A percentile compares a stretch with the other conserved stretches of the same genome.
These are phyloP conservation scores for Erithacus rubecula DNA, from an alignment of 2,797 vertebrate species.

Conservation along the genomic window DNA sequence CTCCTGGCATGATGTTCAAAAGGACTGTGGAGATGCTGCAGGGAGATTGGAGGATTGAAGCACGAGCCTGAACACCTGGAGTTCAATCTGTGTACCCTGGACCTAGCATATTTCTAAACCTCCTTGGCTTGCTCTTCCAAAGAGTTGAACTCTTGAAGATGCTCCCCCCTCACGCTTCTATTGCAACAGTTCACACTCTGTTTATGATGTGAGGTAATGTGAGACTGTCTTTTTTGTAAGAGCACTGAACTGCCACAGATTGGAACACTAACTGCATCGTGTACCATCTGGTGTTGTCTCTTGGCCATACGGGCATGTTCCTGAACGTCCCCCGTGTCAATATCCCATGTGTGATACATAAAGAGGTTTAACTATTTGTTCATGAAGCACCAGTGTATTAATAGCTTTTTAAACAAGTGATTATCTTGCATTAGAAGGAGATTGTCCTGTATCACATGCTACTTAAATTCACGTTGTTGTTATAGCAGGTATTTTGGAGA, in stretches of 20 bases:
- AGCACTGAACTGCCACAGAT: background rate
- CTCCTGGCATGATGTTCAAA: background rate
- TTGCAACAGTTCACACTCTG: background rate
- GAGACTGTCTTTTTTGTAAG: background rate
- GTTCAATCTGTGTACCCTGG: background rate
- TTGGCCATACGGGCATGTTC: background rate
- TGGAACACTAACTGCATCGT: background rate
- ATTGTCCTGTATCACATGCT: background rate
- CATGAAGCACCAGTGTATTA: background rate
- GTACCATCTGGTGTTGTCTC: slow-evolving; percentile 7
- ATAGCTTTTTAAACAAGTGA: background rate
- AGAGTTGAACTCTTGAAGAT: background rate
- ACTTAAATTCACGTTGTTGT: background rate
- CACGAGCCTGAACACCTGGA: background rate
- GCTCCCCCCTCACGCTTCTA: background rate
- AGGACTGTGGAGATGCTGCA: background rate
- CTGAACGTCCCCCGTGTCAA: background rate
- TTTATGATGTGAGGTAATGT: background rate
- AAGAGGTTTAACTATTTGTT: background rate
- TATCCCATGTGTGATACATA: background rate
- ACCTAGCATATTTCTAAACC: background rate
- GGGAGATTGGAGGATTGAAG: background rate
- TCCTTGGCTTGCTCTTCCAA: background rate
- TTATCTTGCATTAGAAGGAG: background rate
- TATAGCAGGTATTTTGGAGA: background rate